Base-by-base conservation (phyloP, 1,140 invertebrate species). In the Drosophila aff. region DNA sequence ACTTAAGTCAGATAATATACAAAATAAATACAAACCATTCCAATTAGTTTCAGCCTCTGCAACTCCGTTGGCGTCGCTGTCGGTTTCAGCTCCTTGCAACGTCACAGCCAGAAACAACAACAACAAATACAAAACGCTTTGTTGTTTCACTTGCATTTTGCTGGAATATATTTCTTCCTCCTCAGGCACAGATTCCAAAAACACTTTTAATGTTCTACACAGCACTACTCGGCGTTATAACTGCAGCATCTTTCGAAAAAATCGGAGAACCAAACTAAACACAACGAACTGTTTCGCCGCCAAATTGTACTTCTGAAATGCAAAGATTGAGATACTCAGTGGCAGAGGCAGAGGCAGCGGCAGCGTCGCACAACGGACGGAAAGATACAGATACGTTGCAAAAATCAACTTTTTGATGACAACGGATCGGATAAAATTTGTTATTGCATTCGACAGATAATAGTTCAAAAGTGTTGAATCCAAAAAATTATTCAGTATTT, bases 11-110 rank as follows among this genome's bases (percentile, higher is more conserved):
- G 23, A 15, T 49, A 21, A n/a, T 36, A 18, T 41, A 36, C 15
- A 33, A 41, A 53, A 64, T 50, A 52, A 50, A 58, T 60, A 68
- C 82, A 66, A 63, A 87, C 84, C 84, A 76, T 87, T 87, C 23
- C 71, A 76, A 84, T 81, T 78, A 38, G 53, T 38, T 23, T 89
- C 76, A 38, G 59, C 18, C 43, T 28, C 52, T 59, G 72, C 66
- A 40, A 50, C 60, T 44, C 15, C 75, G 52, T 71, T 67, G 38
- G 50, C 46, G 28, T 73, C 62, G 59, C 60, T 31, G 40, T 57
- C 53, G 8, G 57, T 26, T 6, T 71, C 73, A 44, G 57, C 76
- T 87, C 81, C 81, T 87, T 83, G 77, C 49, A 61, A 74, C 73
- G 79, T 65, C 50, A 81, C 38, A 23, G 55, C 63, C 50, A 77